Conservation (phyloP, 2,888 invertebrate genomes). For the Charanyca ferruginea region DNA sequence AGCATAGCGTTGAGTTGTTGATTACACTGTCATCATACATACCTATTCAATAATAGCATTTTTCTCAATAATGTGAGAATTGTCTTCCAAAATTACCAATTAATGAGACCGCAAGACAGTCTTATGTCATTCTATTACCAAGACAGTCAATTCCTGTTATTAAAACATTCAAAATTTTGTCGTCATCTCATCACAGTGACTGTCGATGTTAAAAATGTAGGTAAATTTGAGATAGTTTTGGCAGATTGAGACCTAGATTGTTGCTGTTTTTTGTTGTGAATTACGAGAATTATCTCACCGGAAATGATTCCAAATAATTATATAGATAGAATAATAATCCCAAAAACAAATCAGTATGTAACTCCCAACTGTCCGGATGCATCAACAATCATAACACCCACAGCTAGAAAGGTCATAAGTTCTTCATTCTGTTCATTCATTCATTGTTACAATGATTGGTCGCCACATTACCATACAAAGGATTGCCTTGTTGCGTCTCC, state of each 20-base stretch:
- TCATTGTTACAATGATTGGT: slow-evolving; percentile 66
- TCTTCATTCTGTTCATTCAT: slow-evolving; percentile 65
- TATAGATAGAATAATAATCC: neutral
- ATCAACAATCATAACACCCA: slow-evolving; percentile 41
- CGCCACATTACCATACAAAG: slow-evolving; percentile 77
- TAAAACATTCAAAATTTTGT: too few species aligned
- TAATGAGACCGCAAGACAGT: neutral
- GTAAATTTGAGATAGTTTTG: too few species aligned
- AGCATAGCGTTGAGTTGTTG: neutral
- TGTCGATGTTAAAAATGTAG: too few species aligned
- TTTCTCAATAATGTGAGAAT: neutral
- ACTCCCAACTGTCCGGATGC: slow-evolving; percentile 15
- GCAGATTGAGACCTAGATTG: too few species aligned
- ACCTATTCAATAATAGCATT: neutral
- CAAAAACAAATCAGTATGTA: neutral
- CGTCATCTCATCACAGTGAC: too few species aligned
- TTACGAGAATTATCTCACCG: too few species aligned
- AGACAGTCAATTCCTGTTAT: too few species aligned
- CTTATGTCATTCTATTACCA: too few species aligned
- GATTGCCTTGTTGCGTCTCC: slow-evolving; percentile 64
- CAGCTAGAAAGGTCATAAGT: slow-evolving; percentile 55
- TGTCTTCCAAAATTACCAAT: neutral
- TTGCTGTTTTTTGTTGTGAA: too few species aligned
- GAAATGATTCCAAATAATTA: too few species aligned
- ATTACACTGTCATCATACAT: neutral